Base-by-base conservation (phyloP, 1,140 invertebrate genomes). In the Teleopsis dalmanni region DNA sequence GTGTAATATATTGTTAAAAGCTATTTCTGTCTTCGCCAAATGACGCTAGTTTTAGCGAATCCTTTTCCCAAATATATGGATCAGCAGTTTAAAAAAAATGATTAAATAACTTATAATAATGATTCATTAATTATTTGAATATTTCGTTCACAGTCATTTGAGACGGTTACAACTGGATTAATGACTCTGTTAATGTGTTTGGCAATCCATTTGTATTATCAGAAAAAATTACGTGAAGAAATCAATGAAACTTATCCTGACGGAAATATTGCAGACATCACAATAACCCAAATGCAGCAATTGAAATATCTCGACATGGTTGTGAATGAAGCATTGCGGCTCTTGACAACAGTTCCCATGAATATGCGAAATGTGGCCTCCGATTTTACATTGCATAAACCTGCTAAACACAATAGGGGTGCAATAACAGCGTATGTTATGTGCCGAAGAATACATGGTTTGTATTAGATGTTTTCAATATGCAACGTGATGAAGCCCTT, bases 151-250 rank as follows among this genome's bases (percentile, higher is more conserved):
- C n/a, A 66, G 61, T 64, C 65, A 25, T 68, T 68, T 34, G 65
- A 68, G 47, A 68, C 65, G 10, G 65, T 67, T 14, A 67, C 65
- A n/a, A 68, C 61, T 18, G 65, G 62, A 53, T 61, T 68, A 0
- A 59, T 65, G 47, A 53, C 59, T 37, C 60, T 60, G 0, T 47
- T 68, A 18, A 60, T 68, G 9, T 65, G 60, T 25, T 43, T 68
- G 62, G 65, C 64, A 26, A 51, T 51, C 29, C 51, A 56, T 23
- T 52, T 55, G 21, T 60, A 65, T 13, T 58, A 53, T 36, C 65
- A 59, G 53, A 50, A 42, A 27, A 59, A 62, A 4, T 52, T 68
- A 43, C 56, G 59, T 6, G 43, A 53, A 2, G 65, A 68, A 42
- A 67, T 68, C 8, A 50, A 29, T 22, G 13, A 14, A 37, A 43